A percentile compares a stretch with the other conserved stretches of the same genome.
These are phyloP conservation scores for Acrocephalus kingi DNA, from an alignment of 2,113 vertebrate genomes.

Conservation along the genomic window DNA sequence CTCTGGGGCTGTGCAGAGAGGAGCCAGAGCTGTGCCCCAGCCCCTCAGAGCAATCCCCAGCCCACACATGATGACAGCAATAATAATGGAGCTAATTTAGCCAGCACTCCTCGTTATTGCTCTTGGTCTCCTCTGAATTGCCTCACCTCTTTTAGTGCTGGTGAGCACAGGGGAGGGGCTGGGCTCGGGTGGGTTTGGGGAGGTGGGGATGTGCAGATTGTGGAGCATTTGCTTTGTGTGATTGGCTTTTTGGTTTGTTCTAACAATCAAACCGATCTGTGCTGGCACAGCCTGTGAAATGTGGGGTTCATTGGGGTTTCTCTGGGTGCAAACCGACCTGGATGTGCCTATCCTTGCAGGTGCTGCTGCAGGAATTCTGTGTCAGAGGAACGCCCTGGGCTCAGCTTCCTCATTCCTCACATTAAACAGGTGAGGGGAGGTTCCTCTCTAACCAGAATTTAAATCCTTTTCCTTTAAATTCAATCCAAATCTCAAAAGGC, in stretches of 20 bases:
- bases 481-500: not conserved
- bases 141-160: not conserved
- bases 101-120: not conserved
- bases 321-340: not conserved
- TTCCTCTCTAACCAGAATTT: not conserved
- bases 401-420: not conserved
- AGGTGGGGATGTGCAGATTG: not conserved
- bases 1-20: not conserved
- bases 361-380: not conserved
- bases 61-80: not conserved
- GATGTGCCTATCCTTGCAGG: not conserved
- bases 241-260: not conserved
- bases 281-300: not conserved
- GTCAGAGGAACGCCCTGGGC: not conserved
- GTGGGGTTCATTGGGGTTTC: not conserved
- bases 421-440: not conserved
- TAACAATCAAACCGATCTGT: not conserved
- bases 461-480: not conserved
- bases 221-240: not conserved
- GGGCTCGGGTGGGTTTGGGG: not conserved
- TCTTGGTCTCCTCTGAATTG: not conserved
- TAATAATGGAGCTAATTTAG: not conserved
- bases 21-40: not conserved
- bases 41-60: not conserved
- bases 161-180: not conserved